phyloP scores from a whole-genome alignment of 2,113 vertebrate species.

The Xenopus laevis region DNA sequence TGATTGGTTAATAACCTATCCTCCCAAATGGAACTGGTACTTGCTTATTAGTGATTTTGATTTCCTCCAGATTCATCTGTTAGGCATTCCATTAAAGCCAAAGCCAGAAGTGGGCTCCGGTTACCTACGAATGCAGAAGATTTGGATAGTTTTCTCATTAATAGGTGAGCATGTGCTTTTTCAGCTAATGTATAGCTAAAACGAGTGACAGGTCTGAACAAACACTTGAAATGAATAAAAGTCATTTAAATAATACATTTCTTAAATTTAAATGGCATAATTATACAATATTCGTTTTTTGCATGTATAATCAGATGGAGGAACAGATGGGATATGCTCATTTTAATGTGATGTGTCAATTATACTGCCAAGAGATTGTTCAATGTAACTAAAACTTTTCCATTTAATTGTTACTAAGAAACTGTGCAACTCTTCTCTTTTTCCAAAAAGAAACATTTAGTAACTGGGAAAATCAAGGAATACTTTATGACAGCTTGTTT shows the following conservation, averaged over 20 bases:
- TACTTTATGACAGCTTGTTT: slow-evolving; percentile 10
- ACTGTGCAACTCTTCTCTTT: slow-evolving; percentile 39
- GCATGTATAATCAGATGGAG: slow-evolving; percentile 39
- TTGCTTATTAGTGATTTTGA: too few relatives aligned
- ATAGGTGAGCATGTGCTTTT: neutral
- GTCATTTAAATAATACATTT: slow-evolving; percentile 39
- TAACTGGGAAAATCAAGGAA: slow-evolving; percentile 21
- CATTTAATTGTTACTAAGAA: slow-evolving; percentile 44
- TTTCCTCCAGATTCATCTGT: too few relatives aligned
- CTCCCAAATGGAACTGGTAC: too few relatives aligned
- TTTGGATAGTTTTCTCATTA: neutral
- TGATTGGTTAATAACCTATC: too few relatives aligned
- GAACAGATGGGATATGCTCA: slow-evolving; percentile 44
- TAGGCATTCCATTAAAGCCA: too few relatives aligned
- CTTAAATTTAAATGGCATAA: slow-evolving; percentile 37
- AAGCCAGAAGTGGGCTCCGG: too few relatives aligned
- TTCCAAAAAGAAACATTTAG: slow-evolving; percentile 35
- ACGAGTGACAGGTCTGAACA: slow-evolving; percentile 24
- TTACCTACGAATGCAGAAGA: too few relatives aligned
- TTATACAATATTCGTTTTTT: slow-evolving; percentile 40
- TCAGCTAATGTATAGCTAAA: slow-evolving; percentile 5
- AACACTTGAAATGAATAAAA: slow-evolving; percentile 22
- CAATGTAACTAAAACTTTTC: slow-evolving; percentile 44
- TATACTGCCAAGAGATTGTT: slow-evolving; percentile 43
- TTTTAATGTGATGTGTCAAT: slow-evolving; percentile 45